Base-by-base conservation (phyloP, 2,113 vertebrate species). In the Ophiodon elongatus region DNA sequence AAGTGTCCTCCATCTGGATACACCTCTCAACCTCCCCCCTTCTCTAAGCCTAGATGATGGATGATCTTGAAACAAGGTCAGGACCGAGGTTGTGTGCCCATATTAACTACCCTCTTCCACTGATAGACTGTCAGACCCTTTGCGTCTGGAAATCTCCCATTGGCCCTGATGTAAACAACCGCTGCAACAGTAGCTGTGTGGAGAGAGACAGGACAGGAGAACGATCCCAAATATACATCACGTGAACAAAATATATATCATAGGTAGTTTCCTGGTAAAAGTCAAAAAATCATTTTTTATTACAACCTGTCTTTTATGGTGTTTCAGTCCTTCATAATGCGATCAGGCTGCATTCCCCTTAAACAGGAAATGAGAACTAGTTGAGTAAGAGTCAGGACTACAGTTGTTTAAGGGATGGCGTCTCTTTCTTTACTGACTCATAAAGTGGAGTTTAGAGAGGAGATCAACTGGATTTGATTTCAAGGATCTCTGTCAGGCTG, bases 81-180 rank as follows among this genome's bases (percentile, higher is more conserved):
- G 88, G 84, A 87, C 88, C 80, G 85, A 85, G 90, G 86, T 91
- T 84, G 66, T 65, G 78, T 82, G 84, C 78, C 85, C 83, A 87
- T 85, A 91, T 92, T 90, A 91, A 92, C 86, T 85, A 89, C 82
- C 82, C 82, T 87, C 83, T 84, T 89, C 59, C 78, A 78, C 82
- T 88, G 86, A 89, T 90, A 86, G 82, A 90, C 88, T 90, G 88
- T 87, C 86, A 85, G 87, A 75, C 59, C 82, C 76, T 88, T 68
- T 86, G 84, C 21, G 76, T 54, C 80, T 83, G 50, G 79, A 81
- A 87, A 76, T 79, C 78, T 90, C 80, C 79, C 79, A 76, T 47
- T 65, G 82, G 81, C 82, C 79, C 86, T n/a, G 84, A 92, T 87
- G 86, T 90, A 91, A 92, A 91, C 89, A 87, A 86, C 54, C 27